phyloP scores from a whole-genome alignment of 2,113 vertebrate genomes.

The Canis aureus region DNA sequence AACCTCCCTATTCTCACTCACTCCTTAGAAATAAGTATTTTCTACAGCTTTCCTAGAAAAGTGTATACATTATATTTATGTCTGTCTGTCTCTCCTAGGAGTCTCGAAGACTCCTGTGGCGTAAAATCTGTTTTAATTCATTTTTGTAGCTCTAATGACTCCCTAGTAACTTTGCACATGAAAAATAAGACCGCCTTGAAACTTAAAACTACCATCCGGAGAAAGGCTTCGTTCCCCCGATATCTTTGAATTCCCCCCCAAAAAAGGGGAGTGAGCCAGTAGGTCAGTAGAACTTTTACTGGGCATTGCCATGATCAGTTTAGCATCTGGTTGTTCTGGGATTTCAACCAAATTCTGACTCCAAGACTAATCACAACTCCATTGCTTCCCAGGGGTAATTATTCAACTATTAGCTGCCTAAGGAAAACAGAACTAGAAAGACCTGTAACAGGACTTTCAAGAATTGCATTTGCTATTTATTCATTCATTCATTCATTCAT shows the following conservation, averaged over 20 bases:
- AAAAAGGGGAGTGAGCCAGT: neutral
- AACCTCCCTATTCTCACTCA: neutral
- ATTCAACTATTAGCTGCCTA: neutral
- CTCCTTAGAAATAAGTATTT: neutral
- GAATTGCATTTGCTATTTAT: neutral
- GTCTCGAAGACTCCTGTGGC: neutral
- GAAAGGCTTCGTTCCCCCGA: neutral
- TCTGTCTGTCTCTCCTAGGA: neutral
- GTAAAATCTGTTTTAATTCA: slow-evolving; percentile 37
- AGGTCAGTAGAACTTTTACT: neutral
- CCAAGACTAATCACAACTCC: neutral
- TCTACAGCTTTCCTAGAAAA: neutral
- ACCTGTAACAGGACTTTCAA: neutral
- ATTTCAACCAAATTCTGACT: neutral
- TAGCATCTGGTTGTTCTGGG: neutral
- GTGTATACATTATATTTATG: neutral
- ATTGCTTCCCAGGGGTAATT: neutral
- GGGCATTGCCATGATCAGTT: neutral
- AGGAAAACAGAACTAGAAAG: neutral
- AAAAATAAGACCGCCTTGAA: neutral
- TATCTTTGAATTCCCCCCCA: neutral
- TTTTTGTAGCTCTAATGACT: neutral
- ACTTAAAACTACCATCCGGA: neutral
- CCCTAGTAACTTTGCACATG: neutral
- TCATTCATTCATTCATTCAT: neutral